phyloP scores from a whole-genome alignment of 1,140 invertebrate species.

The Branchinecta lindahli region DNA sequence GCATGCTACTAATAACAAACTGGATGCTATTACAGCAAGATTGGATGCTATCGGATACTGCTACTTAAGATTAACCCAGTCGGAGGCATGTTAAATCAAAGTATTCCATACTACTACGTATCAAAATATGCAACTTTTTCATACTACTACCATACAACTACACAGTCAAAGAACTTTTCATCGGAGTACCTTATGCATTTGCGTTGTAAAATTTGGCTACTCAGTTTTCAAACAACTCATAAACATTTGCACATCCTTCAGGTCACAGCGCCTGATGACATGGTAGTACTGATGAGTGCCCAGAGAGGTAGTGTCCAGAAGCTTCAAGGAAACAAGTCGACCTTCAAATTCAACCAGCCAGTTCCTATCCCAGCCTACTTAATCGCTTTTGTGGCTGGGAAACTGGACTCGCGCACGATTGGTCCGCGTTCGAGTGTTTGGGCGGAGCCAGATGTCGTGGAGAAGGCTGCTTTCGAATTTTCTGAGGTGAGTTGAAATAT shows the following conservation, averaged over 20 bases:
- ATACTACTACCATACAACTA: no score
- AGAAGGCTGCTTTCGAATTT: conserved; percentile 72
- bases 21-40: no score
- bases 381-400: conserved; percentile 71
- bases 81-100: no score
- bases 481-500: conserved; percentile 38
- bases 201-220: no score
- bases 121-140: no score
- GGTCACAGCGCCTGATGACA: conserved; percentile 52
- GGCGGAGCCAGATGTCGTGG: conserved; percentile 72
- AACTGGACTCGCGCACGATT: conserved; percentile 53
- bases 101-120: no score
- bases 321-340: conserved; percentile 26
- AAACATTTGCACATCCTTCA: conserved; percentile 26
- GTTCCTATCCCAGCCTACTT: conserved; percentile 58
- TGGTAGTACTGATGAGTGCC: conserved; percentile 82
- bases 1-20: no score
- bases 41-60: no score
- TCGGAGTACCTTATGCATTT: no score
- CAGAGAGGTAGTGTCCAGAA: conserved; percentile 38
- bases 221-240: no score
- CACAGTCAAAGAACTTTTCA: no score
- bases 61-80: no score
- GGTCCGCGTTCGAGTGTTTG: conserved; percentile 69
- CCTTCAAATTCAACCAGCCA: conserved; percentile 54